A percentile compares a stretch with the other conserved stretches of the same genome.
Evolutionary conservation across 2,888 invertebrate genomes (phyloP).

Genomic region (Eupithecia abbreviata): DNA sequence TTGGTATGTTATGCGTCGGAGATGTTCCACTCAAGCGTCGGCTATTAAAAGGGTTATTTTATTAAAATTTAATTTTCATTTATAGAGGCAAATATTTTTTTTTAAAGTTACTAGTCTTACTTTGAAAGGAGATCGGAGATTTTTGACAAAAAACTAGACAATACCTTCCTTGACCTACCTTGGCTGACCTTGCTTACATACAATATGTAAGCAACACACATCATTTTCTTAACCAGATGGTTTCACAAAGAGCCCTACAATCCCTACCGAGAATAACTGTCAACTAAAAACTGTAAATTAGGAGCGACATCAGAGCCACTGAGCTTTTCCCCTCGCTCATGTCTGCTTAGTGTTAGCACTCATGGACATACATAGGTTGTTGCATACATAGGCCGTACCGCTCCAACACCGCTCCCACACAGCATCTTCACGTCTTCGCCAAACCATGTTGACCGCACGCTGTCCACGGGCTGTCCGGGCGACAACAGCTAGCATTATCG

Average conservation of each 20-base stretch:
- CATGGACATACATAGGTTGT: not conserved
- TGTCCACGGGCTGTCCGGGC: too few species aligned
- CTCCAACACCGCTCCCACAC: not conserved
- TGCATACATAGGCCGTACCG: not conserved
- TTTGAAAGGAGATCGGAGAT: not conserved
- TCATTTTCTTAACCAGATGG: not conserved
- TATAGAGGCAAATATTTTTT: too few species aligned
- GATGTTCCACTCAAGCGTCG: too few species aligned
- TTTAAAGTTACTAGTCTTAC: not conserved
- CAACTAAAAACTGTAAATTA: not conserved
- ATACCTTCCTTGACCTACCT: too few species aligned
- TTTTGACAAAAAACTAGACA: not conserved
- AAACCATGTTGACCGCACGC: too few species aligned
- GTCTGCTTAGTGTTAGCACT: not conserved
- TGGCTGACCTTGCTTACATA: too few species aligned
- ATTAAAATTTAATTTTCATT: too few species aligned
- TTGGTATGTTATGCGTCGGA: too few species aligned
- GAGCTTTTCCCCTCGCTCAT: not conserved
- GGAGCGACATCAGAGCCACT: not conserved
- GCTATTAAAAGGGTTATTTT: too few species aligned
- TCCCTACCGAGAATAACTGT: not conserved
- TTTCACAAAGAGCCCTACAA: not conserved
- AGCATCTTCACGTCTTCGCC: too few species aligned
- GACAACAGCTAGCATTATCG: too few species aligned
- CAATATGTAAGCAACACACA: too few species aligned